phyloP scores from a whole-genome alignment of 2,113 vertebrate species.

The Elephas maximus region DNA sequence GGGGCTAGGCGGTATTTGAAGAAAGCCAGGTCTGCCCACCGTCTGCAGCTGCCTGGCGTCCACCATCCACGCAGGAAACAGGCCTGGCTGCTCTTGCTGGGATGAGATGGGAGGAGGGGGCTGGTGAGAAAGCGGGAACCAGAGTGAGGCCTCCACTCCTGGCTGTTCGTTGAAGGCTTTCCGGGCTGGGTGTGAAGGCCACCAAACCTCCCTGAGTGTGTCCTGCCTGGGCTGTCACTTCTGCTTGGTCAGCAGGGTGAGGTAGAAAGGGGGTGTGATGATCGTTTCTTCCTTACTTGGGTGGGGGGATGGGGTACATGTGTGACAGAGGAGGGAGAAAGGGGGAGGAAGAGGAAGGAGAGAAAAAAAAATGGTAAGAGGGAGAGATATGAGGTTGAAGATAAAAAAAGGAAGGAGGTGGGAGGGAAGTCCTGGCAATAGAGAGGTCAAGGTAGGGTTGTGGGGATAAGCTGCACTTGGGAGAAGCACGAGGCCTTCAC shows the following conservation, averaged over 20 bases:
- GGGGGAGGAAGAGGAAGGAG: not conserved
- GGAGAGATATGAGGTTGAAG: not conserved
- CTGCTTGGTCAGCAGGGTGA: not conserved
- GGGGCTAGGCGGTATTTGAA: not conserved
- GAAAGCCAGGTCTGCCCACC: conserved; percentile 13
- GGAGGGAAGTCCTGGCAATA: not conserved
- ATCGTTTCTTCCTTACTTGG: not conserved
- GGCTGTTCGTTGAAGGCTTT: not conserved
- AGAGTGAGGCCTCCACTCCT: not conserved
- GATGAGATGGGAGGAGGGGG: not conserved
- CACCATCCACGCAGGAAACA: not conserved
- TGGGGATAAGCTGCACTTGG: too few species aligned
- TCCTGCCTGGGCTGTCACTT: not conserved
- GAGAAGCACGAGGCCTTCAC: not conserved
- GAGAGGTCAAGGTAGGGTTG: not conserved
- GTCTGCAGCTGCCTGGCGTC: not conserved
- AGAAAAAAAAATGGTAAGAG: not conserved
- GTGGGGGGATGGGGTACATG: not conserved
- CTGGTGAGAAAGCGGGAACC: not conserved
- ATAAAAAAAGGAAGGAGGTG: not conserved
- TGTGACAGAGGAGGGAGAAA: not conserved
- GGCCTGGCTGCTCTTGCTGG: not conserved
- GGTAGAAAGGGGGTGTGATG: not conserved
- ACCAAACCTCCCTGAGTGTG: not conserved
- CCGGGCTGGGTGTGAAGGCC: not conserved